phyloP scores from a whole-genome alignment of 2,113 vertebrate species.

The Uria aalge region DNA sequence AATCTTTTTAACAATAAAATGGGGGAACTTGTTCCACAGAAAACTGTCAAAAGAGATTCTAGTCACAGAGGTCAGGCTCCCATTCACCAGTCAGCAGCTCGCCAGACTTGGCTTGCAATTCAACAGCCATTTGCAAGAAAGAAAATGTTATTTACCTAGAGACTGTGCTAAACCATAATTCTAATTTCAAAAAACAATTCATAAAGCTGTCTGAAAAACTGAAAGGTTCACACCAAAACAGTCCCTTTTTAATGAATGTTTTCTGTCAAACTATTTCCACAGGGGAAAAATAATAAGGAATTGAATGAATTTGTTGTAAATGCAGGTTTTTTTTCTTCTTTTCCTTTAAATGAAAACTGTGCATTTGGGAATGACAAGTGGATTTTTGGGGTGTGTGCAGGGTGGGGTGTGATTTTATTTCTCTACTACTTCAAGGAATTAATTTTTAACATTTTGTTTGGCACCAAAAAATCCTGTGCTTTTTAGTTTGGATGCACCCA shows the following conservation, averaged over 20 bases:
- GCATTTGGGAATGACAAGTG: not conserved
- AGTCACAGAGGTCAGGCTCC: not conserved
- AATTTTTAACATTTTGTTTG: not conserved
- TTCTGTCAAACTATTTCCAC: not conserved
- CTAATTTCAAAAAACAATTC: not conserved
- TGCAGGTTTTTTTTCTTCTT: not conserved
- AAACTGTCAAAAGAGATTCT: not conserved
- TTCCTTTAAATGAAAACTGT: not conserved
- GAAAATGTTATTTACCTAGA: not conserved
- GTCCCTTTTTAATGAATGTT: not conserved
- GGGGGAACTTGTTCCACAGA: not conserved
- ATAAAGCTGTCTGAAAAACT: not conserved
- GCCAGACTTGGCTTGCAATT: not conserved
- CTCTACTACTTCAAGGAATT: not conserved
- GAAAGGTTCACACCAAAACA: not conserved
- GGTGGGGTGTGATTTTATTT: not conserved
- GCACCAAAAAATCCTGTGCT: not conserved
- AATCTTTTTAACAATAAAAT: not conserved
- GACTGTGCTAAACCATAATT: not conserved
- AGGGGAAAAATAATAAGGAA: not conserved
- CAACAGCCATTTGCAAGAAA: not conserved
- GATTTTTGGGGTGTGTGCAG: rapidly evolving
- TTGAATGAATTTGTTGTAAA: not conserved
- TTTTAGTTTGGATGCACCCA: not conserved
- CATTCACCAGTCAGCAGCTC: not conserved